Evolutionary conservation across 2,113 vertebrate genomes (phyloP).

Genomic region (Columba janthina): DNA sequence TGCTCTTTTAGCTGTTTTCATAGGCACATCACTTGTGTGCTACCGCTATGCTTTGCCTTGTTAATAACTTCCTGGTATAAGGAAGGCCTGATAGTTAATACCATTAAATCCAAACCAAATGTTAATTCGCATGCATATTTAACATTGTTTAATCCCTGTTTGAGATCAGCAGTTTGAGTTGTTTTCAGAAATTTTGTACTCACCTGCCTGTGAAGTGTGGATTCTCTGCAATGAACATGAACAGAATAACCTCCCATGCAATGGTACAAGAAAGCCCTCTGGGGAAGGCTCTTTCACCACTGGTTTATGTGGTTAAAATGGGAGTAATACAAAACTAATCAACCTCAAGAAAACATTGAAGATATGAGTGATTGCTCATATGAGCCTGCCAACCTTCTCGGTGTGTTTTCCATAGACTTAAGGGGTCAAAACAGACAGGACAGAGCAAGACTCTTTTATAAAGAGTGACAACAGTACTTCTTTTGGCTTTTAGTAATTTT

Average conservation of each 20-base stretch:
- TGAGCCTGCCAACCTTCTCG: background rate
- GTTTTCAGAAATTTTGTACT: background rate
- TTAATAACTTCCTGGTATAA: background rate
- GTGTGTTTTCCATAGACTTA: background rate
- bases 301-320: background rate
- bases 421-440: background rate
- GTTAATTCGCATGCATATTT: background rate
- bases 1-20: background rate
- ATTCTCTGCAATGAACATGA: background rate
- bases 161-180: background rate
- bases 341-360: background rate
- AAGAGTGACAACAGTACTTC: background rate
- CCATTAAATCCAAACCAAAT: background rate
- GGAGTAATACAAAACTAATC: background rate
- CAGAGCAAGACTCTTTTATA: background rate
- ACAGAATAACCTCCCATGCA: background rate
- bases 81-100: background rate
- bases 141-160: background rate
- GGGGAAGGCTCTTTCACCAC: background rate
- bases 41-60: background rate
- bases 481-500: conserved; percentile 12
- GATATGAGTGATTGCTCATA: background rate
- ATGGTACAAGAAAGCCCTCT: background rate
- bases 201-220: background rate
- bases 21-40: background rate